Evolutionary conservation across 2,797 vertebrate genomes (phyloP).

Genomic region (Vespertilio murinus): DNA sequence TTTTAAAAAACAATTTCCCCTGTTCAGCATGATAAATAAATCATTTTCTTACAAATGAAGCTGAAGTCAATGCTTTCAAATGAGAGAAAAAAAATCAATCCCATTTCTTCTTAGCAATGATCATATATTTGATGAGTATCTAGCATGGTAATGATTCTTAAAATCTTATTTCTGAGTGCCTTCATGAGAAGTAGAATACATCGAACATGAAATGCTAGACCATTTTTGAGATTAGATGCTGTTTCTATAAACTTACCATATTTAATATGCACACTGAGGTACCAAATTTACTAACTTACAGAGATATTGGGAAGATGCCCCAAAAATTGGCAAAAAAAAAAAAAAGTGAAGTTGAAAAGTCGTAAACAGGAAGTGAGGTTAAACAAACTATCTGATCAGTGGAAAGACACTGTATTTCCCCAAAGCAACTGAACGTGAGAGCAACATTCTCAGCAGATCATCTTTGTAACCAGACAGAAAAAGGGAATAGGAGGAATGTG

Average conservation of each 20-base stretch:
- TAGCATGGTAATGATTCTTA: conserved; percentile 54
- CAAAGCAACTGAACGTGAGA: conserved; percentile 61
- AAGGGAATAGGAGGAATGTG: conserved; percentile 41
- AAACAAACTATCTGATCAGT: conserved; percentile 65
- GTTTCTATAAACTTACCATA: conserved; percentile 71
- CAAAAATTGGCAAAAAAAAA: conserved; percentile 42
- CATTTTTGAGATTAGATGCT: conserved; percentile 73
- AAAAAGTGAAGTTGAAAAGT: conserved; percentile 42
- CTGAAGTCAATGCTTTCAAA: conserved; percentile 59
- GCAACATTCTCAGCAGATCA: conserved; percentile 53
- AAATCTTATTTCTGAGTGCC: conserved; percentile 58
- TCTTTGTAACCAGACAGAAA: conserved; percentile 59
- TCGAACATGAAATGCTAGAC: conserved; percentile 57
- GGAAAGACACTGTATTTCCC: conserved; percentile 39
- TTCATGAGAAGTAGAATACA: conserved; percentile 56
- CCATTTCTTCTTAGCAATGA: conserved; percentile 22
- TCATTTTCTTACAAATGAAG: conserved; percentile 49
- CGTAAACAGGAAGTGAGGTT: conserved; percentile 52
- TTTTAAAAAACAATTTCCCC: conserved; percentile 43
- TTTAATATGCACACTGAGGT: conserved; percentile 68
- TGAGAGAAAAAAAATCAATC: conserved; percentile 57
- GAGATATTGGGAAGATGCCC: conserved; percentile 58
- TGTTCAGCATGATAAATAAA: conserved; percentile 56
- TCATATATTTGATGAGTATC: conserved; percentile 50
- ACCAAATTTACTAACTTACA: conserved; percentile 59